Conservation (phyloP, 2,113 vertebrate genomes). For the Lathamus discolor region DNA sequence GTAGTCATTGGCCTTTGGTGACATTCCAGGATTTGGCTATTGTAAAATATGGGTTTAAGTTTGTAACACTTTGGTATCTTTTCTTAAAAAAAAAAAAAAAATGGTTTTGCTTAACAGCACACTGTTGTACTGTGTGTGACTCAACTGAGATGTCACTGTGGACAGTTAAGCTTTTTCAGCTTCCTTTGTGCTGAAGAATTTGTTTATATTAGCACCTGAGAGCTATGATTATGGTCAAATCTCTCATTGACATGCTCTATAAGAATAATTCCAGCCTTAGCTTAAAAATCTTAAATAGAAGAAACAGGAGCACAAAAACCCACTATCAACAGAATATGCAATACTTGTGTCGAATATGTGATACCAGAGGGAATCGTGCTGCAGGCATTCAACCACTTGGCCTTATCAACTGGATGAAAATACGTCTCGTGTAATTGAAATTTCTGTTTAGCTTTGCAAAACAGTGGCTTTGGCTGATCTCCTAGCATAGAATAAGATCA, state of each 20-base stretch:
- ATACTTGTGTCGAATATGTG: not conserved
- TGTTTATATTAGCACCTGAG: not conserved
- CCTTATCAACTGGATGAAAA: not conserved
- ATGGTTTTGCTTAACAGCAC: not conserved
- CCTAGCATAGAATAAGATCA: not conserved
- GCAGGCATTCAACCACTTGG: not conserved
- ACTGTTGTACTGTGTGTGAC: rapidly evolving
- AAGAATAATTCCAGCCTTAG: not conserved
- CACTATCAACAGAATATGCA: not conserved
- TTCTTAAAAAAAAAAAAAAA: not conserved
- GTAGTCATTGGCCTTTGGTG: not conserved
- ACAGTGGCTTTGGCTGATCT: not conserved
- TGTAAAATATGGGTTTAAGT: not conserved
- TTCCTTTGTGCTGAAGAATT: not conserved
- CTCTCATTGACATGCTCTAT: not conserved
- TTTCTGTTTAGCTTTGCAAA: constrained; percentile 18
- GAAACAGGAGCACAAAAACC: not conserved
- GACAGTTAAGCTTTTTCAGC: not conserved
- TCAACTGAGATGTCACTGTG: not conserved
- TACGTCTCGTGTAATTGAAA: not conserved
- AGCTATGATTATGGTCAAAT: not conserved
- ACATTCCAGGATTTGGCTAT: not conserved
- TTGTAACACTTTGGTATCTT: not conserved
- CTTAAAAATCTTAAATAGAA: not conserved
- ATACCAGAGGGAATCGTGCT: not conserved